Evolutionary conservation across 2,888 invertebrate species (phyloP).

Genomic region (Pyrrhia umbra): DNA sequence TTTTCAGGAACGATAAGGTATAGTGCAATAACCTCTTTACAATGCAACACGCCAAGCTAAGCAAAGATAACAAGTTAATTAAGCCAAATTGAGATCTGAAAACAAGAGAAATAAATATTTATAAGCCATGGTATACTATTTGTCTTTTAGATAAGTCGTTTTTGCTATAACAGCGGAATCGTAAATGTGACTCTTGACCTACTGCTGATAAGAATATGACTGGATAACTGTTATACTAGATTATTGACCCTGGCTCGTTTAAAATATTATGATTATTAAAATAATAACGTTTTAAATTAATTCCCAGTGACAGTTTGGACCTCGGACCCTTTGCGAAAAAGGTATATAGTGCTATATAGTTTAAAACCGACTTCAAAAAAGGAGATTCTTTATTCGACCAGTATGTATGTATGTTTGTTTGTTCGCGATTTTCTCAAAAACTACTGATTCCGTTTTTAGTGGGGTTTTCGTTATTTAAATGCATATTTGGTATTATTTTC

Average conservation of each 20-base stretch:
- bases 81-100: conserved; percentile 7
- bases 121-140: background rate
- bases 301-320: too few species aligned
- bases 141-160: conserved; percentile 26
- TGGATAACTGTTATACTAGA: background rate
- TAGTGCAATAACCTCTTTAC: background rate
- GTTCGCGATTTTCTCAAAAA: too few species aligned
- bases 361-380: too few species aligned
- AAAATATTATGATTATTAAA: background rate
- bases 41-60: background rate
- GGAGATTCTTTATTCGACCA: too few species aligned
- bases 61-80: background rate
- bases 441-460: too few species aligned
- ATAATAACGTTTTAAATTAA: too few species aligned
- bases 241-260: background rate
- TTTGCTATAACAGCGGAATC: conserved; percentile 22
- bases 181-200: conserved; percentile 40
- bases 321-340: too few species aligned
- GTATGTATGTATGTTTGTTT: too few species aligned
- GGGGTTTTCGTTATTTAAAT: background rate
- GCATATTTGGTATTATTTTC: background rate
- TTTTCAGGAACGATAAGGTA: background rate
- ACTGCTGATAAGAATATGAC: conserved; percentile 19
- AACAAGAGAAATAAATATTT: background rate
- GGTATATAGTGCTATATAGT: too few species aligned